These are phyloP conservation scores for Chauna torquata DNA, from an alignment of 2,113 vertebrate species.

Conservation along the genomic window DNA sequence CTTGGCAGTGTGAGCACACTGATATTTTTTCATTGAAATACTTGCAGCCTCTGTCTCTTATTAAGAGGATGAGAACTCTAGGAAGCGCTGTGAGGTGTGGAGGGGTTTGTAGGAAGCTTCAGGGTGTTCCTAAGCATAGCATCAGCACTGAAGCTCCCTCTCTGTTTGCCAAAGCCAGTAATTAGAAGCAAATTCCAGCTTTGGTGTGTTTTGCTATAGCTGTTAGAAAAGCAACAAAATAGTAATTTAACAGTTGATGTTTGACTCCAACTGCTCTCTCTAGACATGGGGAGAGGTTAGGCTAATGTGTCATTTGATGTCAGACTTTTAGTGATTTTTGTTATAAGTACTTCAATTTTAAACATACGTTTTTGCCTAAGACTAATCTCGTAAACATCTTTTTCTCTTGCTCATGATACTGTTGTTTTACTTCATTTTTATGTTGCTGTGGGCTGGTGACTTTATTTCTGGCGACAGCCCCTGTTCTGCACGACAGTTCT, in stretches of 20 bases:
- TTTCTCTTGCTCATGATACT: background rate
- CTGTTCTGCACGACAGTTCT: background rate
- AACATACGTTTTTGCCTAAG: background rate
- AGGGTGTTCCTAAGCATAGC: background rate
- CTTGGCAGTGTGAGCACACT: background rate
- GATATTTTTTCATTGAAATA: background rate
- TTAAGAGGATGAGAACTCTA: background rate
- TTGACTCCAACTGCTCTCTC: background rate
- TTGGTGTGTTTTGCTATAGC: background rate
- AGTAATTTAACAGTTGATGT: background rate
- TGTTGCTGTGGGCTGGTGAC: background rate
- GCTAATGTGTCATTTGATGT: background rate
- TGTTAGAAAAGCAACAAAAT: background rate
- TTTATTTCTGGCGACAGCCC: background rate
- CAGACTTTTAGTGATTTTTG: background rate
- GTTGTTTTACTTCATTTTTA: background rate
- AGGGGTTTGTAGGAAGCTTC: background rate
- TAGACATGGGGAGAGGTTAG: background rate
- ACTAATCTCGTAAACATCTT: background rate
- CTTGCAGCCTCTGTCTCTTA: background rate
- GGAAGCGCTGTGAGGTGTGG: background rate
- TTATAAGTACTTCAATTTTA: background rate
- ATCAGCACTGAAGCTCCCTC: background rate
- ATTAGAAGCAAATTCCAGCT: background rate
- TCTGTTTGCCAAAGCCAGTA: background rate